Evolutionary conservation across 2,113 vertebrate species (phyloP).

Genomic region (Ivindomyrus marchei): DNA sequence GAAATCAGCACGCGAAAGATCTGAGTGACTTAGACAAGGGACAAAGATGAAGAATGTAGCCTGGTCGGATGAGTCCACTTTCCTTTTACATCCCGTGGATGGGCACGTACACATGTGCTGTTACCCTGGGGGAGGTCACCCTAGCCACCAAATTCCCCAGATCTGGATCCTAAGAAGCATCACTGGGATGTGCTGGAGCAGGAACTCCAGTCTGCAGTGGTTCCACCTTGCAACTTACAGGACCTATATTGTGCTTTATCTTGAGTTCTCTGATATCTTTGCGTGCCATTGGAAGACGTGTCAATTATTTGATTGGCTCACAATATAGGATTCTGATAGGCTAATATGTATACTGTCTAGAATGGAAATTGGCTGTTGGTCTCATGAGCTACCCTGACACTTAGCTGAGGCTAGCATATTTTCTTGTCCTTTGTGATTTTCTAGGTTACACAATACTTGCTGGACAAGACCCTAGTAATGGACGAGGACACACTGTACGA

Average conservation of each 20-base stretch:
- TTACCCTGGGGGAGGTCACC: background rate
- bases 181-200: background rate
- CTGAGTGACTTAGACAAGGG: background rate
- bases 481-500: conserved; percentile 96
- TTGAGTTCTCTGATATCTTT: background rate
- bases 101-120: background rate
- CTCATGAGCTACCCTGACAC: background rate
- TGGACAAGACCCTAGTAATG: conserved; percentile 88
- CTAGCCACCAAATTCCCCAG: background rate
- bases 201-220: background rate
- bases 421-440: background rate
- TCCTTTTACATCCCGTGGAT: background rate
- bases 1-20: background rate
- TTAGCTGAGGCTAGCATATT: background rate
- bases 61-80: background rate
- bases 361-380: background rate
- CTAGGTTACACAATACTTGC: conserved; percentile 91
- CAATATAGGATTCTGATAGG: background rate
- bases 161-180: background rate
- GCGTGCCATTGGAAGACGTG: background rate
- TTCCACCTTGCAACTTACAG: background rate
- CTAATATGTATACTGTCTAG: background rate
- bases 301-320: background rate
- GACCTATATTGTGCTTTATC: background rate
- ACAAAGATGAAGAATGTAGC: background rate